Evolutionary conservation across 2,797 vertebrate species (phyloP).

Genomic region (Eulemur mongoz): DNA sequence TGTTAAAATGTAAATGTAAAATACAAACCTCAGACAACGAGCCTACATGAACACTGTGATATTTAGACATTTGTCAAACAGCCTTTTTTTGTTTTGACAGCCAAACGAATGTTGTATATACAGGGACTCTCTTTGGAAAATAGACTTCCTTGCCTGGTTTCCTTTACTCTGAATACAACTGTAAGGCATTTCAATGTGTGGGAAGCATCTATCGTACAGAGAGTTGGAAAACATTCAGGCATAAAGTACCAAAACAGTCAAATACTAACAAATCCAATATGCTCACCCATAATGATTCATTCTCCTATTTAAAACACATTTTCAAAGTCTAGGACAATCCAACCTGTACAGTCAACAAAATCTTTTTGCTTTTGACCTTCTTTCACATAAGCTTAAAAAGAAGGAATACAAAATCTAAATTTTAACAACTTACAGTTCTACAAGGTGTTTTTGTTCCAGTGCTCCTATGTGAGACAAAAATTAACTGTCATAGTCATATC

Average conservation of each 20-base stretch:
- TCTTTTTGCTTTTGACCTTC: constrained; percentile 42
- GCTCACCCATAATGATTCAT: constrained; percentile 54
- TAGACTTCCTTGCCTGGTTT: constrained; percentile 52
- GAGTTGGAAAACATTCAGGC: constrained; percentile 76
- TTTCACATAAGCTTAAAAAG: background rate
- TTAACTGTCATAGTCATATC: background rate
- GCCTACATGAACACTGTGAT: constrained; percentile 60
- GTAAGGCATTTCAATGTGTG: constrained; percentile 69
- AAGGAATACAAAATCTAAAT: background rate
- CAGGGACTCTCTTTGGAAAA: constrained; percentile 58
- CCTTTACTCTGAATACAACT: constrained; percentile 67
- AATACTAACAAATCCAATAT: constrained; percentile 67
- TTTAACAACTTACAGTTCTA: background rate
- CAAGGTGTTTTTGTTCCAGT: background rate
- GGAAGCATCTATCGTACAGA: constrained; percentile 53
- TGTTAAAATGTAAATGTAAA: constrained; percentile 75
- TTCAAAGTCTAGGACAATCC: constrained; percentile 43
- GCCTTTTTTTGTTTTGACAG: constrained; percentile 75
- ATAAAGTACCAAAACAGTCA: constrained; percentile 63
- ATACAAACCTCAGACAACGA: constrained; percentile 69
- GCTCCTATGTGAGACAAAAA: background rate
- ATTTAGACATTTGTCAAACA: constrained; percentile 77
- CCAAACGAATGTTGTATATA: constrained; percentile 69
- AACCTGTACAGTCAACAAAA: constrained; percentile 35
- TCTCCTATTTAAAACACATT: constrained; percentile 53